Evolutionary conservation across 2,797 vertebrate genomes (phyloP).

Genomic region (Tenualosa ilisha): DNA sequence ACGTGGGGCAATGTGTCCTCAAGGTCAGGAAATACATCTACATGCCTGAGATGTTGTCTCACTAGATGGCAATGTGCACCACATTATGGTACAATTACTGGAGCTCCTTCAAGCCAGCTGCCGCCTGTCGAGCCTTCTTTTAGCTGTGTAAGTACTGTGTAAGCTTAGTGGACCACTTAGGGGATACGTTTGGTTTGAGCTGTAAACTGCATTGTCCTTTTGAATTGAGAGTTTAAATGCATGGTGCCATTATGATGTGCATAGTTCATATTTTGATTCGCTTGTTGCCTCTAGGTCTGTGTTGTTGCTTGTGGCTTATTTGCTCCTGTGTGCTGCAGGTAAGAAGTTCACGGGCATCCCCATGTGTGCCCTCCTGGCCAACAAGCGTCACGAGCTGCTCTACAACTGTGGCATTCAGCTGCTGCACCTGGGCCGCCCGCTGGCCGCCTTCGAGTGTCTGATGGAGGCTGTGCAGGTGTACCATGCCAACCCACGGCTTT

Average conservation of each 20-base stretch:
- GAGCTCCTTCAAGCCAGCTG: not conserved
- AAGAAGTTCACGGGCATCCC: slow-evolving; percentile 93
- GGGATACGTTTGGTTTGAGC: too few species aligned
- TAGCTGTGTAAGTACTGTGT: too few species aligned
- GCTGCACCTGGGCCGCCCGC: slow-evolving; percentile 88
- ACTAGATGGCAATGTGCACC: not conserved
- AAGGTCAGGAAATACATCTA: not conserved
- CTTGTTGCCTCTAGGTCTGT: not conserved
- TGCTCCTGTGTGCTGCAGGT: slow-evolving; percentile 62
- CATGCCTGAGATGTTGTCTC: not conserved
- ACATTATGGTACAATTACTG: not conserved
- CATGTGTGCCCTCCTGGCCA: slow-evolving; percentile 92
- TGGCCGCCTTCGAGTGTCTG: slow-evolving; percentile 95
- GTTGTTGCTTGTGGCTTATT: not conserved
- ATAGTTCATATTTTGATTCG: too few species aligned
- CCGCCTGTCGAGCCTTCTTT: not conserved
- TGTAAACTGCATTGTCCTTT: not conserved
- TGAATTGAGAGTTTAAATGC: not conserved
- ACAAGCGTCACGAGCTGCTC: slow-evolving; percentile 95
- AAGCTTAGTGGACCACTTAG: too few species aligned
- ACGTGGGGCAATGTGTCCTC: not conserved
- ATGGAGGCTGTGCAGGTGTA: slow-evolving; percentile 97
- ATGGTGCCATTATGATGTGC: not conserved
- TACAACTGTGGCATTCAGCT: slow-evolving; percentile 98
- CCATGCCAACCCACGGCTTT: slow-evolving; percentile 95